Base-by-base conservation (phyloP, 2,797 vertebrate genomes). In the Sparus aurata region DNA sequence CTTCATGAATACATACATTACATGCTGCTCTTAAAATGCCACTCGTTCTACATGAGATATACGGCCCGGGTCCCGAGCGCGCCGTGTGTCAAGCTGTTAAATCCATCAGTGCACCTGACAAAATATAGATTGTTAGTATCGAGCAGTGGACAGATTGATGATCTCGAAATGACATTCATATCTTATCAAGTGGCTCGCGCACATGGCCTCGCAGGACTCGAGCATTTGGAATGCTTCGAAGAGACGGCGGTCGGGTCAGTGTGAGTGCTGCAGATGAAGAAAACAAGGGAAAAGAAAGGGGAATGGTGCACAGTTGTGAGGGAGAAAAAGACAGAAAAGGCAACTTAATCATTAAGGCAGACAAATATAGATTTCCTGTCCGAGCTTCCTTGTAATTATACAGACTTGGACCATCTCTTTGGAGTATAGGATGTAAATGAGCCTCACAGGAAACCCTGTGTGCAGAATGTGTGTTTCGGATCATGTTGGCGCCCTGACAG, bases 321-420 rank as follows among this genome's bases (percentile, higher is more conserved):
- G 55, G 66, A 71, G 59, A 76, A 25, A 86, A 86, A 90, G 85
- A 84, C 47, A 63, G 62, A 73, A 69, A 87, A 80, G 87, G 80
- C 82, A 89, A 90, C 84, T 86, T 85, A 93, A 95, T 93, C 89
- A 92, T 93, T 93, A 90, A 87, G 83, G 75, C 65, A 76, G 92
- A 92, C 89, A 87, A 82, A 88, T 93, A 96, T 94, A 86, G 95
- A 96, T 95, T 95, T 95, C 87, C 89, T 95, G 95, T 94, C 94
- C 83, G 80, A 22, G 49, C 79, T 75, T 85, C 86, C 89, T 91
- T 95, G 91, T 93, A 94, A 94, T 92, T 90, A 91, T 92, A 84
- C 80, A 80, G 91, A 84, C 89, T 85, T 57, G 83, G 84, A 87
- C 78, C 78, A 74, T 90, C 71, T 88, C 84, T 89, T 80, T 71